A percentile compares a stretch with the other conserved stretches of the same genome.
These are phyloP conservation scores for Anguilla megastoma DNA, from an alignment of 2,797 vertebrate species.

Conservation along the genomic window DNA sequence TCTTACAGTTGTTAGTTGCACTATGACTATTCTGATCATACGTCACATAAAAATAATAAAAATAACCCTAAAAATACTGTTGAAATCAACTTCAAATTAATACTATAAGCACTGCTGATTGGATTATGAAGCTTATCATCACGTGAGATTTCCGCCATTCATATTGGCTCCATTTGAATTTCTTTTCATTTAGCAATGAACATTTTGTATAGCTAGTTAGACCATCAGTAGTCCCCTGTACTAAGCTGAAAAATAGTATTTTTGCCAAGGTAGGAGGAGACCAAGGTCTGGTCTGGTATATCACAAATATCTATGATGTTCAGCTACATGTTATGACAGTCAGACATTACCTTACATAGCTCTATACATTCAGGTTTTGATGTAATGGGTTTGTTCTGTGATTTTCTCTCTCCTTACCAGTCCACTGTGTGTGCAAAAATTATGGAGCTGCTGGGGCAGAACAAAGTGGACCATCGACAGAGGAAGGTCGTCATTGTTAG, in stretches of 20 bases:
- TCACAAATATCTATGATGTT: not conserved
- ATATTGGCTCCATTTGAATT: not conserved
- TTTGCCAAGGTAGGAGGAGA: not conserved
- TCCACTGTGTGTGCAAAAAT: slow-evolving; percentile 96
- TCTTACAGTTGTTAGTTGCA: not conserved
- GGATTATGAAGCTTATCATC: not conserved
- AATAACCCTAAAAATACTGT: not conserved
- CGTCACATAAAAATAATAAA: not conserved
- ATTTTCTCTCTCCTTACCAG: slow-evolving; percentile 60
- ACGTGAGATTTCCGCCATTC: not conserved
- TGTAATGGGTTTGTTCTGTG: not conserved
- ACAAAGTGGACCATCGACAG: slow-evolving; percentile 91
- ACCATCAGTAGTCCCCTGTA: not conserved
- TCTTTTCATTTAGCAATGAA: not conserved
- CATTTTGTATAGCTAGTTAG: not conserved
- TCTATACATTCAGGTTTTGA: not conserved
- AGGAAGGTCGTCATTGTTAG: slow-evolving; percentile 94
- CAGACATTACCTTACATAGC: not conserved
- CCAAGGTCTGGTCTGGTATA: not conserved
- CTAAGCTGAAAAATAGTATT: not conserved
- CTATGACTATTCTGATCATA: not conserved
- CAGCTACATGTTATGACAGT: not conserved
- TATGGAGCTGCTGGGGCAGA: slow-evolving; percentile 94
- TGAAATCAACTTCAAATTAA: not conserved
- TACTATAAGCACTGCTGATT: not conserved